Evolutionary conservation across 2,113 vertebrate genomes (phyloP).

Genomic region (Neolamprologus hecqui): DNA sequence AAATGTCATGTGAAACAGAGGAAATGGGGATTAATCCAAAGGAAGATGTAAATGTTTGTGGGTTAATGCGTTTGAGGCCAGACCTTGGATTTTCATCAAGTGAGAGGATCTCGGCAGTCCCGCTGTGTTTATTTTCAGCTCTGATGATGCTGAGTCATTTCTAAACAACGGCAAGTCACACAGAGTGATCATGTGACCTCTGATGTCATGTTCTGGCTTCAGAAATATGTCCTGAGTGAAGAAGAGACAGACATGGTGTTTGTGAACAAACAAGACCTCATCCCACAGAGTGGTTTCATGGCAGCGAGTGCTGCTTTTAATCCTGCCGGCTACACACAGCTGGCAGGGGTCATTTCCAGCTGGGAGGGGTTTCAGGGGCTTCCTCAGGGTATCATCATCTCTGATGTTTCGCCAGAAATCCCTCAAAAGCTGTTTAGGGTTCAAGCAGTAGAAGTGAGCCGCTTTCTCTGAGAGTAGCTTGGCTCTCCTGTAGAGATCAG

Average conservation of each 20-base stretch:
- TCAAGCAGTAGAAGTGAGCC: neutral
- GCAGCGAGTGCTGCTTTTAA: neutral
- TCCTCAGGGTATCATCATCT: neutral
- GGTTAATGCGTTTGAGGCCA: neutral
- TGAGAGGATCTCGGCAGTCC: neutral
- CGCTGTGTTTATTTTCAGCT: neutral
- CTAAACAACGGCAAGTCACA: neutral
- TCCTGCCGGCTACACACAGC: neutral
- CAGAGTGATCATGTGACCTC: neutral
- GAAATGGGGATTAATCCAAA: neutral
- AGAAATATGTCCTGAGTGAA: neutral
- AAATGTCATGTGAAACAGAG: neutral
- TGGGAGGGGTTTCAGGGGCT: neutral
- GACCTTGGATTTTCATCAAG: neutral
- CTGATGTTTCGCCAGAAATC: neutral
- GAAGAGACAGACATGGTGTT: neutral
- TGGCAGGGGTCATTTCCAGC: neutral
- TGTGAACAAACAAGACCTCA: neutral
- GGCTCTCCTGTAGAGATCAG: neutral
- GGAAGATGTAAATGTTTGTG: neutral
- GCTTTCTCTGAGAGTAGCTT: neutral
- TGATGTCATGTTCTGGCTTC: neutral
- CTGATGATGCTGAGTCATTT: neutral
- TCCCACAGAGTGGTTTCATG: neutral
- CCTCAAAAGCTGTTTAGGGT: neutral